Conservation (phyloP, 2,113 vertebrate genomes). For the Coregonus clupeaformis region DNA sequence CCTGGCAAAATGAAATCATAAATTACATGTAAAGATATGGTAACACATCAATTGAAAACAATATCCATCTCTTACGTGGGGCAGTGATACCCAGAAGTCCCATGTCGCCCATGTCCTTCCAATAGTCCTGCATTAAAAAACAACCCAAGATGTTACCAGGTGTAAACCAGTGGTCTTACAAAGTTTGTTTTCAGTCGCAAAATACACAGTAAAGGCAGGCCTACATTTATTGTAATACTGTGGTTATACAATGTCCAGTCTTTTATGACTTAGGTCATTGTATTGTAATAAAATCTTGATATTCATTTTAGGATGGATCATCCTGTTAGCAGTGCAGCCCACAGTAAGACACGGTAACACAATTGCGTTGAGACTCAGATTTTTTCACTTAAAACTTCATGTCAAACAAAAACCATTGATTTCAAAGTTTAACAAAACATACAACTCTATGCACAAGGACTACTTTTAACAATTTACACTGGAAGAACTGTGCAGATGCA, state of each 20-base stretch:
- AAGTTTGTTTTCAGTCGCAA: background rate
- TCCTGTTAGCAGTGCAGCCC: background rate
- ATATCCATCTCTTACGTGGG: constrained; percentile 77
- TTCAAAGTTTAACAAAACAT: too few species aligned
- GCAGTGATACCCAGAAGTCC: constrained; percentile 94
- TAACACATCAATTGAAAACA: background rate
- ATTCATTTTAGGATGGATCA: background rate
- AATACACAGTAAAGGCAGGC: background rate
- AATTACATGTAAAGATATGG: too few species aligned
- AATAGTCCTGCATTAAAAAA: constrained; percentile 78
- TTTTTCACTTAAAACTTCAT: too few species aligned
- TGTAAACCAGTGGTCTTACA: background rate
- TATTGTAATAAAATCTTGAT: too few species aligned
- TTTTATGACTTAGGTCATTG: too few species aligned
- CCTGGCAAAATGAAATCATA: background rate
- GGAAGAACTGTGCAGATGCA: too few species aligned
- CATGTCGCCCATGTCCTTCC: constrained; percentile 89
- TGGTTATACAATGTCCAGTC: too few species aligned
- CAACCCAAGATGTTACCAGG: too few species aligned
- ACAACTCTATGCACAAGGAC: too few species aligned
- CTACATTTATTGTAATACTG: background rate
- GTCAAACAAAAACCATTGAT: too few species aligned
- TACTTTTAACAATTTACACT: too few species aligned
- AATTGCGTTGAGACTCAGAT: too few species aligned
- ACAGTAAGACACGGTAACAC: background rate